phyloP scores from a whole-genome alignment of 2,888 invertebrate species.

The Entomobrya multifasciata region DNA sequence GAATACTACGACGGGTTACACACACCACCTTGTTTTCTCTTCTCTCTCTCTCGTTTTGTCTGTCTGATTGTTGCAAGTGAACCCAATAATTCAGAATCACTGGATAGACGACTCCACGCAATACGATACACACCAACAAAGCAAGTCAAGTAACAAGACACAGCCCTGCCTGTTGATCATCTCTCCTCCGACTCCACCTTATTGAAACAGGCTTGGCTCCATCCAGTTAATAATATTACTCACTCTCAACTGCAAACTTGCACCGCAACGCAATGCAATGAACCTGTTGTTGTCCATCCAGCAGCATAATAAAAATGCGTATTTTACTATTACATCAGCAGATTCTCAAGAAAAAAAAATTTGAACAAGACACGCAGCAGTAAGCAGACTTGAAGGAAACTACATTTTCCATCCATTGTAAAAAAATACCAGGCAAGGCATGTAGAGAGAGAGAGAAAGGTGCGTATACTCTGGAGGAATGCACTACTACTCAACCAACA shows the following conservation, averaged over 20 bases:
- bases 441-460: constrained; percentile 37
- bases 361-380: constrained; percentile 21
- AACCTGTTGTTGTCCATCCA: no score
- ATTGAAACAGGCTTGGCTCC: constrained; percentile 74
- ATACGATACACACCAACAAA: no score
- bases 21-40: not conserved
- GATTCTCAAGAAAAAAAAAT: not conserved
- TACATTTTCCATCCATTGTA: constrained; percentile 27
- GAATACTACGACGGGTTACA: not conserved
- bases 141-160: constrained; percentile 51
- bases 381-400: constrained; percentile 32
- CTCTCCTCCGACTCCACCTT: constrained; percentile 74
- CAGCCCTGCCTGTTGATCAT: constrained; percentile 74
- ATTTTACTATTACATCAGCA: not conserved
- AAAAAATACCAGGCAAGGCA: constrained; percentile 29
- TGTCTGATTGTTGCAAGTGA: constrained; percentile 29
- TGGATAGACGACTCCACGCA: constrained; percentile 37
- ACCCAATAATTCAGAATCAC: constrained; percentile 67
- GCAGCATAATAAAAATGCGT: not conserved
- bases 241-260: constrained; percentile 37
- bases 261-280: not conserved
- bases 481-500: constrained; percentile 13
- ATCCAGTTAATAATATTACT: constrained; percentile 66
- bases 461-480: constrained; percentile 52
- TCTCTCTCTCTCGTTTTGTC: not conserved